Evolutionary conservation across 2,888 invertebrate species (phyloP).

Genomic region (Stramonita haemastoma): DNA sequence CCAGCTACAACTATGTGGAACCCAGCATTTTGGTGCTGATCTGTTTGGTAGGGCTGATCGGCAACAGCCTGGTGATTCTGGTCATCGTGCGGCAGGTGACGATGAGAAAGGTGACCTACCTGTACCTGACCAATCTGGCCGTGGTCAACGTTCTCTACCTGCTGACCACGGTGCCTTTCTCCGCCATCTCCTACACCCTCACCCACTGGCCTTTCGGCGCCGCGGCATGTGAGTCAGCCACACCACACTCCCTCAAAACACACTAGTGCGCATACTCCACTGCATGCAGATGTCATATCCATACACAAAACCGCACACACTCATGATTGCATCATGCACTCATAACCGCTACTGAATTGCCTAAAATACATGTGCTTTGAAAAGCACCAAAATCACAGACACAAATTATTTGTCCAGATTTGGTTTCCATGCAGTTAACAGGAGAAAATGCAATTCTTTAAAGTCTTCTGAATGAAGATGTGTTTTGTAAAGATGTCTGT

Average conservation of each 20-base stretch:
- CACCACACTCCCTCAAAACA: background rate
- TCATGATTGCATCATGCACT: no score
- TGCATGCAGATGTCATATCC: background rate
- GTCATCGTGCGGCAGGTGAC: conserved; percentile 48
- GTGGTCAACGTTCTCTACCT: conserved; percentile 90
- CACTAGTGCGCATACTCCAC: background rate
- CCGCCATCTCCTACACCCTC: conserved; percentile 91
- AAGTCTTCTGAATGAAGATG: no score
- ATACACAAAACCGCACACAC: no score
- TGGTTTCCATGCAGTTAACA: no score
- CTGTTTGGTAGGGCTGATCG: conserved; percentile 35
- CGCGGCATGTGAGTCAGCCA: conserved; percentile 85
- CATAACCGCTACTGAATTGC: no score
- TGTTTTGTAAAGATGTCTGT: no score
- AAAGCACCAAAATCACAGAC: no score
- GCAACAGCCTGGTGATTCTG: conserved; percentile 49
- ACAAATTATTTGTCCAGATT: no score
- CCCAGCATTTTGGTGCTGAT: conserved; percentile 16
- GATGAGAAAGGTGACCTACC: conserved; percentile 57
- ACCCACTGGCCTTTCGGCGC: conserved; percentile 91
- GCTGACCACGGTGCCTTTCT: conserved; percentile 92
- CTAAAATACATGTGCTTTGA: no score
- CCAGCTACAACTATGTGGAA: background rate
- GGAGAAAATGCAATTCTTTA: no score
- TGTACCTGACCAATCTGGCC: conserved; percentile 56